Base-by-base conservation (phyloP, 2,797 vertebrate genomes). In the Crocodylus rhombifer region DNA sequence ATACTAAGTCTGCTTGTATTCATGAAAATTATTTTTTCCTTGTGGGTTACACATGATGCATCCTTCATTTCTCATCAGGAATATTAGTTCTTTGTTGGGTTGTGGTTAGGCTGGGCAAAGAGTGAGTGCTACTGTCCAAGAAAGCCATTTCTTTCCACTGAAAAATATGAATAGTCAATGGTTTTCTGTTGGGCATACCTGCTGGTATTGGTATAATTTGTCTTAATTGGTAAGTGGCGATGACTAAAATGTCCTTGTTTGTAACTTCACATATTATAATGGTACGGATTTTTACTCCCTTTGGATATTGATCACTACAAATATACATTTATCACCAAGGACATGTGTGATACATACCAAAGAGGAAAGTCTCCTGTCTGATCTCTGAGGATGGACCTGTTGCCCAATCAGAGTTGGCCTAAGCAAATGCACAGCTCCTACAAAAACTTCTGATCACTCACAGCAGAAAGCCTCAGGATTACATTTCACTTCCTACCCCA, bases 61-160 rank as follows among this genome's bases (percentile, higher is more conserved):
- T 9, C 92, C 90, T 87, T 92, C 81, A 18, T 86, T 10, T 87
- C 94, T 84, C 83, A 88, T 86, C 87, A 88, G 83, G 88, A 80
- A 16, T 77, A 85, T 89, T 84, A 80, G 69, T 64, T 80, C 87
- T 58, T 64, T 74, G 18, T 84, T 92, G 77, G 90, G 88, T 77
- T 51, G 91, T 89, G 73, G 94, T 91, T 96, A 87, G 94, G 33
- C 83, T 94, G 56, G 78, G 83, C 93, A 90, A 96, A 86, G 28
- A 92, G 69, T 51, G 4, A 69, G 57, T 83, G 69, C 87, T 0
- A 0, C 18, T 86, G 42, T 92, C 64, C 80, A 86, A 61, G 80
- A 88, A 93, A 87, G 64, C 75, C 28, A 80, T 87, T 83, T 93
- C 58, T 0, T 65, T 90, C 73, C 87, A 12, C 0, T 3, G 51